Evolutionary conservation across 2,888 invertebrate species (phyloP), one percentile per base, ranked within the genome.

Genomic region (Eremobia ochroleuca): DNA sequence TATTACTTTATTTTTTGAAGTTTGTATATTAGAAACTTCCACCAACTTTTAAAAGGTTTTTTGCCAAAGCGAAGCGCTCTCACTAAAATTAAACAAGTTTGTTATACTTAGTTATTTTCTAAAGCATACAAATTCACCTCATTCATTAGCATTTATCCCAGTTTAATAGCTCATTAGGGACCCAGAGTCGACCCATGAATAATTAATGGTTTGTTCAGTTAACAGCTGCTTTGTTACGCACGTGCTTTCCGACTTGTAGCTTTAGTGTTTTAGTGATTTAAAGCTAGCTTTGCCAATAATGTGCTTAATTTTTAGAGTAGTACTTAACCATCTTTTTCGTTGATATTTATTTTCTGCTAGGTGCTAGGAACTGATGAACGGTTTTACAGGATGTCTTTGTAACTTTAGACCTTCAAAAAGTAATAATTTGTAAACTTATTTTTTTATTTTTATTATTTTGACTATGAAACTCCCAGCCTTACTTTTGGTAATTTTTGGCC

Each of bases 121-220:
- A 71, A 46, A 55, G 52, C 34, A 34, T 18, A 68, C 69, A n/a
- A 49, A 40, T n/a, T 40, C 18, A 15, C 46, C 37, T 37, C 31
- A 18, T 46, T 64, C 18, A 81, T 73, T 49, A 73, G 21, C n/a
- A 37, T 43, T 68, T 58, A 43, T 37, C 34, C 31, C 43, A 58
- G 31, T 55, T 69, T 66, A 55, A 69, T 37, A 43, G 52, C 59
- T 34, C 52, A 69, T 58, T 77, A 37, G 58, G 59, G 58, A 31
- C 34, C 15, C 31, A 21, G 37, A 28, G 52, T 46, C 15, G 46
- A 21, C 15, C 78, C 69, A 55, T 82, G 77, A 77, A 80, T 80
- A 66, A 80, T 80, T 61, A 31, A 82, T 83, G 31, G 49, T 52
- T 59, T 55, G 69, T 61, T 31, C 21, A 67, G 46, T 46, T 31